phyloP scores from a whole-genome alignment of 2,113 vertebrate species.

The Onychostoma macrolepis region DNA sequence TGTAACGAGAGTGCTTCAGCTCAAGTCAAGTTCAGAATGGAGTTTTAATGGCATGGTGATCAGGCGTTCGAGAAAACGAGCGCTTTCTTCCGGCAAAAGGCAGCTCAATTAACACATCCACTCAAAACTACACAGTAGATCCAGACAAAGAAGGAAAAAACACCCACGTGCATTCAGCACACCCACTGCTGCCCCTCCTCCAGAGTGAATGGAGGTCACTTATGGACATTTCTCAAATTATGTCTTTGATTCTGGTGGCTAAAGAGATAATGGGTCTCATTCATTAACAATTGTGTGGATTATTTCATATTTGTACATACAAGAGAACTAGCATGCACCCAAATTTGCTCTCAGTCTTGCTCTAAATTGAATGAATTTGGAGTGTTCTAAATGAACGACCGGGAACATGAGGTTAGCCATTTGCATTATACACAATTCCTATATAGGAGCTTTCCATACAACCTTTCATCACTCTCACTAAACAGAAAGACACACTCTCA shows the following conservation, averaged over 20 bases:
- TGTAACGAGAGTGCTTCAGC: slow-evolving; percentile 52
- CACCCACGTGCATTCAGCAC: neutral
- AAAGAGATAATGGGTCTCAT: neutral
- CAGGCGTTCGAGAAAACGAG: slow-evolving; percentile 49
- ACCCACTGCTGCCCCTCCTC: neutral
- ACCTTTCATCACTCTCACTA: no score
- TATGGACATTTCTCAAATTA: neutral
- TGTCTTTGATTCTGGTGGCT: neutral
- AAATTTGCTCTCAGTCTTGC: no score
- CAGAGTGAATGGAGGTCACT: neutral
- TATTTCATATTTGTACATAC: no score
- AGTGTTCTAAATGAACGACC: no score
- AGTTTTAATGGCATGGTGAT: slow-evolving; percentile 65
- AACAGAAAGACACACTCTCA: no score
- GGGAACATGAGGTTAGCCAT: no score
- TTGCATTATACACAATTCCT: no score
- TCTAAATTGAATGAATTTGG: no score
- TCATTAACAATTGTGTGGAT: no score
- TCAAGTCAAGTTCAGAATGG: slow-evolving; percentile 58
- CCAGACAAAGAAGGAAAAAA: slow-evolving; percentile 16
- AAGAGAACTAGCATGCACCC: no score
- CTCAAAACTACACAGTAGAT: slow-evolving; percentile 39
- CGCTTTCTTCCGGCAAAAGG: slow-evolving; percentile 56
- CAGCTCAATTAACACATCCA: slow-evolving; percentile 56
- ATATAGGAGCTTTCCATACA: no score